Evolutionary conservation across 2,113 vertebrate genomes (phyloP).

Genomic region (Labeo rohita): DNA sequence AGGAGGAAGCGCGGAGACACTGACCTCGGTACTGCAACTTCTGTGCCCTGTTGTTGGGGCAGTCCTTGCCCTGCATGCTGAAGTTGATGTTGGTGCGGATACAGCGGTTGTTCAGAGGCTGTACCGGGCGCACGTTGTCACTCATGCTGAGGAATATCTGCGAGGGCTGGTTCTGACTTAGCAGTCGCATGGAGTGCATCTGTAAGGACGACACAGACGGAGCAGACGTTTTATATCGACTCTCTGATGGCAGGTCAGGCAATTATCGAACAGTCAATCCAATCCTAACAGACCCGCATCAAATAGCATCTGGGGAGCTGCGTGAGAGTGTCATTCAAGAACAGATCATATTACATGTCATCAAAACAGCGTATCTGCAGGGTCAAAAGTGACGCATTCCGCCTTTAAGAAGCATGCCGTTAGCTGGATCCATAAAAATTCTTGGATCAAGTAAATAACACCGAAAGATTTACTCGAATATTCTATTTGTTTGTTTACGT

Average conservation of each 20-base stretch:
- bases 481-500: constrained; percentile 7
- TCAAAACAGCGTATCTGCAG: constrained; percentile 5
- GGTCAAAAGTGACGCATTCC: constrained; percentile 2
- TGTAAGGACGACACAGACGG: constrained; percentile 55
- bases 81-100: constrained; percentile 99
- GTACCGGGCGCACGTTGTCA: constrained; percentile 95
- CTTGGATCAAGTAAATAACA: not conserved
- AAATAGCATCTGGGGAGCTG: not conserved
- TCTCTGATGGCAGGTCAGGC: constrained; percentile 6
- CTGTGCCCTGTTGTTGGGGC: constrained; percentile 97
- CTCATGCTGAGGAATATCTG: constrained; percentile 99
- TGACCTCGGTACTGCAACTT: constrained; percentile 96
- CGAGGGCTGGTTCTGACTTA: constrained; percentile 99
- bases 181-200: constrained; percentile 98
- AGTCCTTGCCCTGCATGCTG: constrained; percentile 98
- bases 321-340: constrained; percentile 6
- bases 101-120: constrained; percentile 97
- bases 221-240: not conserved
- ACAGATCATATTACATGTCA: constrained; percentile 19
- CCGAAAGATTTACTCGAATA: not conserved
- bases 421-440: not conserved
- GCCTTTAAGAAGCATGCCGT: not conserved
- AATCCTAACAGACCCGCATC: not conserved
- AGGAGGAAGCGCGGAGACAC: not conserved
- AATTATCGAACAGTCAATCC: constrained; percentile 26